These are phyloP conservation scores for Regulus satrapa DNA, from an alignment of 2,113 vertebrate species.

Conservation along the genomic window DNA sequence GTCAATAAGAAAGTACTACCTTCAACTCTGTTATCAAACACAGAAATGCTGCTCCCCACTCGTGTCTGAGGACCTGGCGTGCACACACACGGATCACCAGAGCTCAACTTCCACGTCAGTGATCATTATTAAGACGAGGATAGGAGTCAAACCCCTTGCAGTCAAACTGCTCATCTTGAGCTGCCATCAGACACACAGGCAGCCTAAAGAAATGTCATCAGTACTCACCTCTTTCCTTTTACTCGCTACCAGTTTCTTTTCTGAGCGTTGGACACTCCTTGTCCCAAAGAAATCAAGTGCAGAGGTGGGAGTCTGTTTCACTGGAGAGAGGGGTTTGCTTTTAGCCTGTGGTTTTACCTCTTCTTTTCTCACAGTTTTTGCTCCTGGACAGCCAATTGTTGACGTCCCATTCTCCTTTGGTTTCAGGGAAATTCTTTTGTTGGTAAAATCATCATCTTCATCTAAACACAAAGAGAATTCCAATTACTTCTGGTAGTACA, in stretches of 20 bases:
- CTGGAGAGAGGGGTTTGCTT: slow-evolving; percentile 72
- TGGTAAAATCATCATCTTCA: slow-evolving; percentile 87
- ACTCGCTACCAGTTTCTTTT: slow-evolving; percentile 91
- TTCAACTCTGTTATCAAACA: not conserved
- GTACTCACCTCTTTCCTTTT: slow-evolving; percentile 87
- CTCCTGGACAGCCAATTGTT: not conserved
- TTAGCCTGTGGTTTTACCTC: slow-evolving; percentile 63
- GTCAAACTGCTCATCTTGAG: not conserved
- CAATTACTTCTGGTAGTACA: not conserved
- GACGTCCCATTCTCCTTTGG: slow-evolving; percentile 75
- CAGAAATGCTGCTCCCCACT: not conserved
- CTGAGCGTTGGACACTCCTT: slow-evolving; percentile 80
- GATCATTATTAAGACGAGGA: not conserved
- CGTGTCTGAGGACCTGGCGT: not conserved
- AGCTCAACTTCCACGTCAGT: not conserved
- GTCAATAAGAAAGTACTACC: not conserved
- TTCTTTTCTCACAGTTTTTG: slow-evolving; percentile 37
- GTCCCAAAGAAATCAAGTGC: slow-evolving; percentile 88
- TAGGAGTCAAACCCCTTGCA: not conserved
- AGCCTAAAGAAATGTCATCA: not conserved
- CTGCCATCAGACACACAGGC: not conserved
- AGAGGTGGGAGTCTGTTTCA: slow-evolving; percentile 83
- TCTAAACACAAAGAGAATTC: slow-evolving; percentile 71
- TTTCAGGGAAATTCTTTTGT: slow-evolving; percentile 74
- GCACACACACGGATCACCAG: not conserved